Conservation (phyloP, 2,797 vertebrate genomes). For the Bucorvus abyssinicus region DNA sequence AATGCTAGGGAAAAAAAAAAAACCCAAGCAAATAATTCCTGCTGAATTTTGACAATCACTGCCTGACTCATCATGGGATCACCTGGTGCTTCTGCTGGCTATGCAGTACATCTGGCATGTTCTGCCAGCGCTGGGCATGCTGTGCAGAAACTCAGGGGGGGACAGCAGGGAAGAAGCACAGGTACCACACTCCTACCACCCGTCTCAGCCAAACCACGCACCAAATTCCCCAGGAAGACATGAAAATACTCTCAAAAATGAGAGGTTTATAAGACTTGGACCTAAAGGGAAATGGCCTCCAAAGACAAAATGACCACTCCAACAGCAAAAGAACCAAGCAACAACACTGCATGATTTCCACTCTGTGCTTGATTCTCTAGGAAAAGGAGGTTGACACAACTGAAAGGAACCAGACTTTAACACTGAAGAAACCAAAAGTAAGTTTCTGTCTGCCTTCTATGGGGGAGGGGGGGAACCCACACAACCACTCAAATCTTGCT, state of each 20-base stretch:
- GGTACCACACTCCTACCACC: background rate
- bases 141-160: background rate
- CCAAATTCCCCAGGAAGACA: background rate
- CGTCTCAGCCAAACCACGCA: background rate
- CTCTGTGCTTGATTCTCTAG: background rate
- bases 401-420: background rate
- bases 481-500: background rate
- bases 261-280: background rate
- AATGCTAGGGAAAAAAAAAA: background rate
- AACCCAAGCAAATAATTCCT: background rate
- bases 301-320: background rate
- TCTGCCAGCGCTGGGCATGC: background rate
- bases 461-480: background rate
- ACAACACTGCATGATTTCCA: background rate
- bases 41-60: background rate
- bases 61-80: background rate
- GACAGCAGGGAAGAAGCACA: background rate
- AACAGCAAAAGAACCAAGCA: background rate
- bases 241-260: background rate
- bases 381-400: background rate
- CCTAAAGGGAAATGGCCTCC: background rate
- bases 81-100: background rate
- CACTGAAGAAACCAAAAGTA: background rate
- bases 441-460: background rate
- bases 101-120: fast-evolving